Percentiles rank a stretch among this genome's conserved stretches.
Conservation (phyloP, 2,113 vertebrate species). For the Urocynchramus pylzowi region DNA sequence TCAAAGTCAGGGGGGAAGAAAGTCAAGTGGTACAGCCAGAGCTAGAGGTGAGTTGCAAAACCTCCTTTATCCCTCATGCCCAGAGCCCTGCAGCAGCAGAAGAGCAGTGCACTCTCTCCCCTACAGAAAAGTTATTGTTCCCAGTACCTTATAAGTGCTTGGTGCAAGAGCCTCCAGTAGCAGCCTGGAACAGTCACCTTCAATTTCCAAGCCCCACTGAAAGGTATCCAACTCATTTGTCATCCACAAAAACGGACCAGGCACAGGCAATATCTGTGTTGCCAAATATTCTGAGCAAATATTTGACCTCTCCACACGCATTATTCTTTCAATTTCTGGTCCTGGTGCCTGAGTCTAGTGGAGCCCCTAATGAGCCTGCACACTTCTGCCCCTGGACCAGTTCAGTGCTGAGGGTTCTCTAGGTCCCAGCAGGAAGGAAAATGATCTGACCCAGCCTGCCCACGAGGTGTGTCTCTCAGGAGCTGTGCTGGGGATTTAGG, state of each 20-base stretch:
- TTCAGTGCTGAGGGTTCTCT: not conserved
- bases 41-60: not conserved
- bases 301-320: not conserved
- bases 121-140: not conserved
- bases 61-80: not conserved
- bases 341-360: not conserved
- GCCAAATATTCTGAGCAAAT: not conserved
- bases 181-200: not conserved
- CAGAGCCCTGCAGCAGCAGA: not conserved
- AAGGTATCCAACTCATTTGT: not conserved
- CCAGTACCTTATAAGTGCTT: not conserved
- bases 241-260: not conserved
- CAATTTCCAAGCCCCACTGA: not conserved
- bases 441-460: not conserved
- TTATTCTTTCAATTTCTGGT: not conserved
- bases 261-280: not conserved
- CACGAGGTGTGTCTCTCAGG: not conserved
- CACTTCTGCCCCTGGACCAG: not conserved
- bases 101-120: not conserved
- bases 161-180: not conserved
- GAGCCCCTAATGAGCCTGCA: not conserved
- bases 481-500: not conserved
- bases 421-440: not conserved
- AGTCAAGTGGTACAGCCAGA: not conserved
- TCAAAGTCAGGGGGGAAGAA: not conserved